Base-by-base conservation (phyloP, 2,797 vertebrate species). In the Gymnodraco acuticeps region DNA sequence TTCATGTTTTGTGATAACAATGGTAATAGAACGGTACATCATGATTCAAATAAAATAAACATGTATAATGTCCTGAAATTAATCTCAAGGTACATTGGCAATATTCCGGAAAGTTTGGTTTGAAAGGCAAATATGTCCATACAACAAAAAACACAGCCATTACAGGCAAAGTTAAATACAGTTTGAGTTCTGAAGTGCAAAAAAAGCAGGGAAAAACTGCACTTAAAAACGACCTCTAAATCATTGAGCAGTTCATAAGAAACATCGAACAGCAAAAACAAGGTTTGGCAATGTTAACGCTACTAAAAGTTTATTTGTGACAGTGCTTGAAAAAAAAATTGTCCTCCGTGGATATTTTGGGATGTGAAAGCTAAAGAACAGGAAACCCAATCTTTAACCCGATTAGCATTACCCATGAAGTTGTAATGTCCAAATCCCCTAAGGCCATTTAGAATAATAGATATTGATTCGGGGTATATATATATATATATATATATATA, bases 231-330 rank as follows among this genome's bases (percentile, higher is more conserved):
- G 58, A 76, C 23, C 19, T 73, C 11, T 52, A 79, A 64, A 70
- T 82, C 64, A 66, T 77, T 75, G 20, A 87, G 64, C 58, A 82
- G 83, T 74, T 88, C 63, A 81, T 84, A 70, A 72, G 70, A 92
- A 92, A 91, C 87, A 87, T 65, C 72, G 63, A 90, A 90, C 88
- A 88, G 76, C 86, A 72, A 85, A 89, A 90, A 84, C 75, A 84
- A 85, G 59, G 55, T 67, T 70, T 81, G 80, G 84, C 73, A 75
- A 87, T 84, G 77, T 81, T 80, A 78, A 88, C 56, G 4, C 64
- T 23, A 73, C 83, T 87, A 66, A 81, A 85, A 83, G 70, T 78
- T 71, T 67, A 48, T 47, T 65, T 69, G 76, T 82, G 76, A 77
- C 50, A 68, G 78, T 81, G 80, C 76, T 81, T 61, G 31, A 68